Base-by-base conservation (phyloP, 2,888 invertebrate genomes). In the Andrena minutula region DNA sequence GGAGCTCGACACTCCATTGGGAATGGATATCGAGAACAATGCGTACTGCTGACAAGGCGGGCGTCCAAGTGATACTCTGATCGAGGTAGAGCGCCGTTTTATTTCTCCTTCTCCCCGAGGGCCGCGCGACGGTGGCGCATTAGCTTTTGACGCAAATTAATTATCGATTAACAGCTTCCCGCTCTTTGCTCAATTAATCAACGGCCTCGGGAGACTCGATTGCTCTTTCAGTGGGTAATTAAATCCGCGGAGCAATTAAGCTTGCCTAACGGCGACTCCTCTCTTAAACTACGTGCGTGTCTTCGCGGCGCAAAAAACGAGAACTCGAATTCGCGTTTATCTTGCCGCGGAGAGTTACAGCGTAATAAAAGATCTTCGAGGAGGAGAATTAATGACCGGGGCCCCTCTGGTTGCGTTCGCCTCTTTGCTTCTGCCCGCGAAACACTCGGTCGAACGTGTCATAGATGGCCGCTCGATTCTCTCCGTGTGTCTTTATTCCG, bases 21-120 rank as follows among this genome's bases (percentile, higher is more conserved):
- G 82, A 83, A 77, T 53, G 83, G 83, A 73, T 76, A 74, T 77
- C 73, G 73, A 64, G 83, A 83, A 83, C 75, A 83, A 77, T 78
- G 83, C 74, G 78, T 83, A 75, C 58, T 64, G 78, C 74, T 68
- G 83, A 83, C 82, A 71, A 73, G 64, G 77, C 72, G 69, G 69
- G 41, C 69, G 65, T 70, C 82, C 68, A 60, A 70, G 69, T 69
- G 80, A 80, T 80, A 80, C 49, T 56, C 47, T 32, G 63, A n/a
- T 20, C 51, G 64, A 26, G n/a, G 26, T 69, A 81, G 47, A 41
- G 53, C 16, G 32, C 32, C 68, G 68, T 80, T 80, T 80, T 80
- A 80, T 73, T 80, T 73, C 56, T 2, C 53, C 35, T 51, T 12
- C 53, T 10, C 35, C 80, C 3, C 41, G 28, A 12, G 12, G 30